Conservation (phyloP, 2,113 vertebrate species). For the Anser brachyrhynchus region DNA sequence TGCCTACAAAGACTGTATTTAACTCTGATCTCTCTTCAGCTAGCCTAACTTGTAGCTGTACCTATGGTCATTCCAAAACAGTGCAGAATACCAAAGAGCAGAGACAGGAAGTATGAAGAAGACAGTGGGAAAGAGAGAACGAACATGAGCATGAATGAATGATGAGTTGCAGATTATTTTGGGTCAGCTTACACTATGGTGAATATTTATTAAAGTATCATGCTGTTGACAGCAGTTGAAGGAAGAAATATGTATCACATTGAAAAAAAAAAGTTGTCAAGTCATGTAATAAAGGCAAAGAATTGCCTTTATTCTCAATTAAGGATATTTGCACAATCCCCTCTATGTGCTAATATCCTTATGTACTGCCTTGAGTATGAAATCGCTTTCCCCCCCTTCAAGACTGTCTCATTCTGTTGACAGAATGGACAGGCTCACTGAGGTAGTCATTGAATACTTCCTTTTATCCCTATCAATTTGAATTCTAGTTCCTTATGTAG, state of each 20-base stretch:
- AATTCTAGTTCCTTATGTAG: not conserved
- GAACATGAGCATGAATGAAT: not conserved
- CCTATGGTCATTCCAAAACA: not conserved
- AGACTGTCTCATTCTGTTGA: not conserved
- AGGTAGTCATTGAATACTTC: not conserved
- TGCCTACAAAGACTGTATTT: not conserved
- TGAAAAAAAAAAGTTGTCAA: not conserved
- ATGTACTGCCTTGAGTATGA: not conserved
- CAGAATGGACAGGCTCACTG: not conserved
- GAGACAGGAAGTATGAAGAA: not conserved
- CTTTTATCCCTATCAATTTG: not conserved
- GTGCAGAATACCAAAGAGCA: not conserved
- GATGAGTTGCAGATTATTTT: not conserved
- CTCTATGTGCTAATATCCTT: not conserved
- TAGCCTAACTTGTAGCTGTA: not conserved
- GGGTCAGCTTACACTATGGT: not conserved
- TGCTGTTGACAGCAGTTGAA: not conserved
- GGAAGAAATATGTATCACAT: not conserved
- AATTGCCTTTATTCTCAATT: not conserved
- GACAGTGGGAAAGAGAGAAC: not conserved
- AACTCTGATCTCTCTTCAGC: not conserved
- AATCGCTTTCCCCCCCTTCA: not conserved
- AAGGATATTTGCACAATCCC: not conserved
- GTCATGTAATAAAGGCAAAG: not conserved
- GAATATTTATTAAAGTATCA: conserved; percentile 2